Evolutionary conservation across 2,888 invertebrate species (phyloP), one percentile per base, ranked within the genome.

Genomic region (Dorcus parallelipipedus): DNA sequence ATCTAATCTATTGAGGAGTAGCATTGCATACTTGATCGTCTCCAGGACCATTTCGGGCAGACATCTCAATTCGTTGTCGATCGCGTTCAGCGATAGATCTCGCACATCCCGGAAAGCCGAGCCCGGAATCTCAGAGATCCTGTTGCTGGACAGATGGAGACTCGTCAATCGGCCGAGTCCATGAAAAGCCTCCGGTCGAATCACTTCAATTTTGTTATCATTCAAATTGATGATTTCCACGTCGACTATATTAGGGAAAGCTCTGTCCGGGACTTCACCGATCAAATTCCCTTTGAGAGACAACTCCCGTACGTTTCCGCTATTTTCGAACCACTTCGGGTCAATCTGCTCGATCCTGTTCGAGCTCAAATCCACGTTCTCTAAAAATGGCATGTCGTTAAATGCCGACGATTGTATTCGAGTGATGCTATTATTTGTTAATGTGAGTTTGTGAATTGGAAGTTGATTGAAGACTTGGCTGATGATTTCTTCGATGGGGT

Each of bases 301-400:
- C 5, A 43, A 33, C n/a, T 26, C n/a, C 38, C 43, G 45, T 3
- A 23, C 20, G 10, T 49, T 33, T 8, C 10, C 38, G 20, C 39
- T 17, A 10, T 50, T 50, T 14, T 20, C 10, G 20, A 56, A 56
- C 50, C 50, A 50, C 5, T 17, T 23, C 2, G 23, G 6, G n/a
- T 50, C 43, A 20, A 56, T 50, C 8, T 56, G 7, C 2, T n/a
- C 14, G 38, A 56, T 52, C 23, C 17, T 51, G 45, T 56, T 56
- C 14, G 23, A 8, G 1, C 51, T 51, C 26, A 56, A 23, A 38
- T 56, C 56, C 20, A 56, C 26, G 9, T 45, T 51, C 3, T 39
- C 7, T 10, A 56, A 23, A 8, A n/a, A 38, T 2, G 38, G 4
- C 47, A 56, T 6, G 33, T 56, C 40, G 5, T 38, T 38, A 40